Evolutionary conservation across 1,140 invertebrate genomes (phyloP).

Genomic region (Habropoda laboriosa): DNA sequence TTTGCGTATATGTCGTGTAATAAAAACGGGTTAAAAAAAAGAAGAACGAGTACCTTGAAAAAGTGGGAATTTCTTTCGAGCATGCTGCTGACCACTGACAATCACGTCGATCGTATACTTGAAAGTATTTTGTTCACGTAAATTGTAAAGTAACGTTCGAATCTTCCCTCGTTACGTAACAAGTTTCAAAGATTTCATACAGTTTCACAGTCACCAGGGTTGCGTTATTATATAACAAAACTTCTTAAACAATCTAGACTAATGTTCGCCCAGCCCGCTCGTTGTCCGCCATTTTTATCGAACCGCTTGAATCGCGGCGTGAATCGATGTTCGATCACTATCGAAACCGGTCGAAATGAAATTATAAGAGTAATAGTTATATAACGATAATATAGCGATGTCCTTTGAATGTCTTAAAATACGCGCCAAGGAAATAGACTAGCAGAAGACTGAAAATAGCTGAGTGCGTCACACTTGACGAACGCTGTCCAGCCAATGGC

Average conservation of each 20-base stretch:
- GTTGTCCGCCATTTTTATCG: too few species aligned
- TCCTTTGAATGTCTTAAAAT: constrained; percentile 80
- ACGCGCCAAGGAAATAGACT: constrained; percentile 81
- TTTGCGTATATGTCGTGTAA: too few species aligned
- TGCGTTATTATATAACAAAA: constrained; percentile 8
- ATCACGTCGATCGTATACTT: neutral
- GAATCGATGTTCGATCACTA: constrained; percentile 78
- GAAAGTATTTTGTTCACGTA: too few species aligned
- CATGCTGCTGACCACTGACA: too few species aligned
- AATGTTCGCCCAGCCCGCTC: neutral
- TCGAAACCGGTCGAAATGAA: neutral
- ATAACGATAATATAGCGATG: constrained; percentile 68
- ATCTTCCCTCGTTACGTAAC: neutral
- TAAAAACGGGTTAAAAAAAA: neutral
- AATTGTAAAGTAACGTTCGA: neutral
- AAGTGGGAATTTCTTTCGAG: too few species aligned
- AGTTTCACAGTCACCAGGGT: too few species aligned
- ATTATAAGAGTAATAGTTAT: constrained; percentile 71
- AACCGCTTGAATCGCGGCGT: neutral
- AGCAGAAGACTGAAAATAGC: constrained; percentile 79
- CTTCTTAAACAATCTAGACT: neutral
- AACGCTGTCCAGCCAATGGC: constrained; percentile 73
- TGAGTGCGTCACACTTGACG: constrained; percentile 69
- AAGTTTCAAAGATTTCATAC: constrained; percentile 2
- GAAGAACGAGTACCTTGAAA: too few species aligned